These are phyloP conservation scores for Caretta caretta DNA, from an alignment of 2,113 vertebrate species.

Conservation along the genomic window DNA sequence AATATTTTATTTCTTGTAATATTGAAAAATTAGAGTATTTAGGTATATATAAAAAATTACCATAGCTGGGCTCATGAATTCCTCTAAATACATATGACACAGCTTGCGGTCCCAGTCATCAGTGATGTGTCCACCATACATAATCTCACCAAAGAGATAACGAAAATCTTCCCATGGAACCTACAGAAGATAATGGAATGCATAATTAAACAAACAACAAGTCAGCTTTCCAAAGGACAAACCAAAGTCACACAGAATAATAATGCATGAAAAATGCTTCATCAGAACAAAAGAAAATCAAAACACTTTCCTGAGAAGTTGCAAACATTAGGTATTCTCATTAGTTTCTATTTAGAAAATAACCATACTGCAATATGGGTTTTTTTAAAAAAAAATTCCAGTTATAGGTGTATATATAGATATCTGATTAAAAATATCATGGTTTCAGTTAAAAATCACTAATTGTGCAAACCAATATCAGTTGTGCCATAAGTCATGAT, in stretches of 20 bases:
- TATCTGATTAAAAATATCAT: not conserved
- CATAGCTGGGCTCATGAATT: constrained; percentile 84
- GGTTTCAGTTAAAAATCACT: constrained; percentile 23
- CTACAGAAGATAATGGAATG: constrained; percentile 37
- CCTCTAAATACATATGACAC: constrained; percentile 82
- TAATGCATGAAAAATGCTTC: not conserved
- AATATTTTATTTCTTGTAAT: not conserved
- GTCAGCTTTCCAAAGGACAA: constrained; percentile 2
- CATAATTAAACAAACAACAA: not conserved
- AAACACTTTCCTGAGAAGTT: not conserved
- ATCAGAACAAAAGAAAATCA: not conserved
- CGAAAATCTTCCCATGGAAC: constrained; percentile 85
- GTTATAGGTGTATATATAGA: not conserved
- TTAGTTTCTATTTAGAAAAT: not conserved
- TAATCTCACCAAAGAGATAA: constrained; percentile 87
- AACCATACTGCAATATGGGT: not conserved
- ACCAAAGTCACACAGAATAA: not conserved
- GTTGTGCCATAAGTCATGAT: not conserved
- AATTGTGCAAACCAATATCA: accelerated
- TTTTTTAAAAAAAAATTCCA: not conserved
- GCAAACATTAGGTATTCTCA: not conserved
- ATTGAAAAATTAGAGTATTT: not conserved
- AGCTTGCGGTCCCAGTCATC: constrained; percentile 83
- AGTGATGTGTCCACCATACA: constrained; percentile 86
- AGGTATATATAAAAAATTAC: constrained; percentile 58